These are phyloP conservation scores for Tipula lateralis DNA, from an alignment of 2,888 invertebrate species.

Conservation along the genomic window DNA sequence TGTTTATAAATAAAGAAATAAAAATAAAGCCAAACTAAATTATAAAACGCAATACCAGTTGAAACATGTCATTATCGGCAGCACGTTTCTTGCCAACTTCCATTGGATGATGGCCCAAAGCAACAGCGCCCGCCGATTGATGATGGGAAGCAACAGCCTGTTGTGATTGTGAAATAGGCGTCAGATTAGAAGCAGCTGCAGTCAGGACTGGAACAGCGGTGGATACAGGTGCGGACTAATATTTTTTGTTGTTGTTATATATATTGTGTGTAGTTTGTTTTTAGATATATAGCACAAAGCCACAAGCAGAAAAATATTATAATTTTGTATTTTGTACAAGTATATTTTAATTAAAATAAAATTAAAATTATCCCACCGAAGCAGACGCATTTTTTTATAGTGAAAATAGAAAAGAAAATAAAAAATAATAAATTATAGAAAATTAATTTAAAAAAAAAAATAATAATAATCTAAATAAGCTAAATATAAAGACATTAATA, in stretches of 20 bases:
- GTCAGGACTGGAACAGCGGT: constrained; percentile 36
- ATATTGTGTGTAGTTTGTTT: constrained; percentile 30
- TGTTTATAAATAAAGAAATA: neutral
- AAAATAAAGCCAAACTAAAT: neutral
- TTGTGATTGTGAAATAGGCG: constrained; percentile 45
- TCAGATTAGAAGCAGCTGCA: constrained; percentile 45
- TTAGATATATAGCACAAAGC: constrained; percentile 27
- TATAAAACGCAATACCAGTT: constrained; percentile 68
- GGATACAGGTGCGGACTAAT: constrained; percentile 46
- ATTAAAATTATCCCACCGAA: constrained; percentile 44
- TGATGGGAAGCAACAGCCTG: constrained; percentile 54
- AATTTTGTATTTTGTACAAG: constrained; percentile 27
- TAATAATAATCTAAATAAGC: neutral
- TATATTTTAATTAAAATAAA: constrained; percentile 28
- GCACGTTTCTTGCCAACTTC: constrained; percentile 95
- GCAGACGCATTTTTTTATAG: constrained; percentile 37
- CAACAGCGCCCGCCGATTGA: constrained; percentile 57
- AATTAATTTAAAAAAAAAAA: constrained; percentile 7
- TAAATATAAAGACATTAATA: constrained; percentile 5
- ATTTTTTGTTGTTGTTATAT: constrained; percentile 33
- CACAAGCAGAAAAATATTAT: constrained; percentile 28
- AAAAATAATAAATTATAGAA: constrained; percentile 12
- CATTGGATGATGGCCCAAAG: constrained; percentile 56
- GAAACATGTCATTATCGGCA: constrained; percentile 79
- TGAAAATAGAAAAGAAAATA: constrained; percentile 25